Base-by-base conservation (phyloP, 2,888 invertebrate species). In the Drosophila subsilvestris region DNA sequence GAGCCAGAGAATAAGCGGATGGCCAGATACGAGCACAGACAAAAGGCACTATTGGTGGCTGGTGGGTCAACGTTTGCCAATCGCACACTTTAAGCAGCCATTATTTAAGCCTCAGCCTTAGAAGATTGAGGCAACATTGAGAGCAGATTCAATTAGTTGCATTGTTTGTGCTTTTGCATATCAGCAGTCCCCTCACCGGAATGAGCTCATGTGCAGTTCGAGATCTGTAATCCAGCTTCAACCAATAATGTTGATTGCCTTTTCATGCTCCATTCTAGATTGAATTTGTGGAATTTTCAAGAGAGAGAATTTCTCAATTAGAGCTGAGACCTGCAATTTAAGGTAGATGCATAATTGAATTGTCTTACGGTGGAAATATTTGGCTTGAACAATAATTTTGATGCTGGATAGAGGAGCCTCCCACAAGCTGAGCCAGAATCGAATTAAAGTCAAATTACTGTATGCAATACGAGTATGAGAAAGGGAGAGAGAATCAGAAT, bases 231-330 rank as follows among this genome's bases (percentile, higher is more conserved):
- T 22, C 0, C 3, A 79, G 14, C 9, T 27, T 78, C 80, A 63
- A 22, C 3, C 3, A 22, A 22, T 22, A 22, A 80, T 77, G 68
- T 59, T 78, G 74, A 80, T 74, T 80, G 78, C 63, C 74, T 80
- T 80, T 75, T 73, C 78, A 80, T 78, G 78, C 76, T 76, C 60
- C 76, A 78, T 79, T 78, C 74, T 72, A 69, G 27, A 27, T 27
- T 27, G 1, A 9, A 27, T 27, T 27, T 27, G 27, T 27, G 9
- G 9, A 8, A 8, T 8, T 27, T 27, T 27, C 9, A n/a, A n/a
- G 20, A 8, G 27, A 27, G 20, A 20, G 20, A 20, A 20, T 20
- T 20, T 22, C 22, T 22, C 18, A 47, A 49, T 44, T 63, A 56
- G 9, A 12, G 1, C 29, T 29, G 29, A 29, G 8, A 27, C 10